Evolutionary conservation across 2,113 vertebrate species (phyloP).

Genomic region (Maccullochella peelii): DNA sequence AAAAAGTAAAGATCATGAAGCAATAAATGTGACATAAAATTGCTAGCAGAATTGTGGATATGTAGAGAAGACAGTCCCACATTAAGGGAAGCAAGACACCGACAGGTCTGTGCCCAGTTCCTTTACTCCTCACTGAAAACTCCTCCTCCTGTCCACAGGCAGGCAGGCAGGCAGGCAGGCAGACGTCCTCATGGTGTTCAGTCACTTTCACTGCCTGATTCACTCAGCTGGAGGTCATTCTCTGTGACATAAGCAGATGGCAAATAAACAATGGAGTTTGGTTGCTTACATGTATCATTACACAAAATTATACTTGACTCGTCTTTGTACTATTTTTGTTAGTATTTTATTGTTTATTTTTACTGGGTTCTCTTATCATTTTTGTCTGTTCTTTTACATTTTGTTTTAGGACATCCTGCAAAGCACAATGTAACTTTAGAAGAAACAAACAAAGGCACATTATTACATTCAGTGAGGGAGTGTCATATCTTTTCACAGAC

Average conservation of each 20-base stretch:
- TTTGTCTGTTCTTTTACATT: neutral
- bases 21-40: neutral
- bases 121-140: conserved; percentile 7
- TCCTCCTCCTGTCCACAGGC: conserved; percentile 5
- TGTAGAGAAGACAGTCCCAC: conserved; percentile 14
- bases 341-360: neutral
- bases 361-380: neutral
- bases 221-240: conserved; percentile 96
- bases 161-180: neutral
- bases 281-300: neutral
- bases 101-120: conserved; percentile 18
- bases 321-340: neutral
- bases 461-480: neutral
- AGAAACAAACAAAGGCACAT: neutral
- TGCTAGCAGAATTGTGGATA: conserved; percentile 36
- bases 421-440: neutral
- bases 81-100: conserved; percentile 8
- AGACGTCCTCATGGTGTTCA: conserved; percentile 69
- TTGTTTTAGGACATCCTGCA: neutral
- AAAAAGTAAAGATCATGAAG: neutral
- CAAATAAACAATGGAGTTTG: neutral
- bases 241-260: conserved; percentile 83
- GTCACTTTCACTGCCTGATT: conserved; percentile 97
- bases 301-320: neutral
- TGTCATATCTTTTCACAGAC: neutral